Conservation (phyloP, 2,888 invertebrate species). For the Anoplius nigerrimus region DNA sequence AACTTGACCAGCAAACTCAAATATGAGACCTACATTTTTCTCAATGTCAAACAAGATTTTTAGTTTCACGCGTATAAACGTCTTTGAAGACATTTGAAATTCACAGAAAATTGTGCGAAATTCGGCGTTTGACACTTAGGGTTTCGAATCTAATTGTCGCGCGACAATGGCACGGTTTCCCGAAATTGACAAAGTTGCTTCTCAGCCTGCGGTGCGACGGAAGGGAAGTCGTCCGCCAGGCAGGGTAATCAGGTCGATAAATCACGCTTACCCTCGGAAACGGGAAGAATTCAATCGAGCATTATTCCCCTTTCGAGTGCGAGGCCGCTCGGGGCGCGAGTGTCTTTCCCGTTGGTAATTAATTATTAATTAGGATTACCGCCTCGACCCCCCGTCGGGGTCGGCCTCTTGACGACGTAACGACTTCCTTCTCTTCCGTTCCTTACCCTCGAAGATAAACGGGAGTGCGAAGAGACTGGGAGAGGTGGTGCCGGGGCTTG, state of each 20-base stretch:
- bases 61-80: too few relatives aligned
- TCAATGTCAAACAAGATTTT: too few relatives aligned
- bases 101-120: too few relatives aligned
- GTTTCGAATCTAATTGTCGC: too few relatives aligned
- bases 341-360: constrained; percentile 49
- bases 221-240: background rate
- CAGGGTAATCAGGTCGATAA: constrained; percentile 42
- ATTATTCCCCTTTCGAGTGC: constrained; percentile 43
- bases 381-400: constrained; percentile 30
- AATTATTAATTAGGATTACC: constrained; percentile 62
- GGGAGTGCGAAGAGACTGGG: constrained; percentile 60
- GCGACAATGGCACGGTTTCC: too few relatives aligned
- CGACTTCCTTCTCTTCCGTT: constrained; percentile 18
- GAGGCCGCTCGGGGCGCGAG: constrained; percentile 11
- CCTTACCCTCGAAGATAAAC: constrained; percentile 60
- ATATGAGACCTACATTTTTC: too few relatives aligned
- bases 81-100: too few relatives aligned
- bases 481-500: too few relatives aligned
- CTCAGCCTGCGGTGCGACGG: constrained; percentile 4
- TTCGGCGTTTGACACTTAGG: too few relatives aligned
- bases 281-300: constrained; percentile 59
- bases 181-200: too few relatives aligned
- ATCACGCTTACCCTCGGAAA: constrained; percentile 42
- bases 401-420: constrained; percentile 23
- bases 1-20: too few relatives aligned